phyloP scores from a whole-genome alignment of 2,888 invertebrate genomes.

The Hypena proboscidalis region DNA sequence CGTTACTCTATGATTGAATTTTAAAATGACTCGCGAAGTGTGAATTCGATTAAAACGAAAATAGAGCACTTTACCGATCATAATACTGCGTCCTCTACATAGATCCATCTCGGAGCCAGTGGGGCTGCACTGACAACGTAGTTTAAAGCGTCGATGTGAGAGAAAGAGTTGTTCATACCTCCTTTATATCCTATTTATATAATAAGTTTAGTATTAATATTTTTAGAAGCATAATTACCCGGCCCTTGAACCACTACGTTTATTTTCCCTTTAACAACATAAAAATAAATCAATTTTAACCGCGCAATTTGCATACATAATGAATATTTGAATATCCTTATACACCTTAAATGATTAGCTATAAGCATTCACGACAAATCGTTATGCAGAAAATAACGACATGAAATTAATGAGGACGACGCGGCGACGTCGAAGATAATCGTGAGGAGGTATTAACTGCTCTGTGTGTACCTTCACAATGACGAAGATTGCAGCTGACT shows the following conservation, averaged over 20 bases:
- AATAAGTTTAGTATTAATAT: not conserved
- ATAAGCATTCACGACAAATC: constrained; percentile 29
- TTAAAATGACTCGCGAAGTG: too few relatives aligned
- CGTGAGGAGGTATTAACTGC: constrained; percentile 45
- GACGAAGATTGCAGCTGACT: constrained; percentile 78
- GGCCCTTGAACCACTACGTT: constrained; percentile 24
- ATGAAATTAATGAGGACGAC: constrained; percentile 14
- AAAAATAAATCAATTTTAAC: constrained; percentile 31
- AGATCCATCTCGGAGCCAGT: constrained; percentile 51
- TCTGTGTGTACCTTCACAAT: constrained; percentile 47
- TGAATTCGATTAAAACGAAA: constrained; percentile 17
- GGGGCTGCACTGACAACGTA: constrained; percentile 44
- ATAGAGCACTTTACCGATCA: constrained; percentile 45
- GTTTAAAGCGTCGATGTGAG: constrained; percentile 49
- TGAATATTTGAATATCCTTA: constrained; percentile 35
- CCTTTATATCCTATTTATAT: not conserved
- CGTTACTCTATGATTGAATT: too few relatives aligned
- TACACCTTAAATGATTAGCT: constrained; percentile 25
- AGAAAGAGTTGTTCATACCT: constrained; percentile 38
- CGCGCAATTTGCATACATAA: constrained; percentile 32
- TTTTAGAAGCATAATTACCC: not conserved
- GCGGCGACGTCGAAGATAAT: constrained; percentile 9
- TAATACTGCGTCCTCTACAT: constrained; percentile 39
- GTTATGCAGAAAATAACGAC: constrained; percentile 24
- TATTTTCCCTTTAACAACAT: constrained; percentile 15